These are phyloP conservation scores for Periplaneta americana DNA, from an alignment of 1,140 invertebrate species.

Conservation along the genomic window DNA sequence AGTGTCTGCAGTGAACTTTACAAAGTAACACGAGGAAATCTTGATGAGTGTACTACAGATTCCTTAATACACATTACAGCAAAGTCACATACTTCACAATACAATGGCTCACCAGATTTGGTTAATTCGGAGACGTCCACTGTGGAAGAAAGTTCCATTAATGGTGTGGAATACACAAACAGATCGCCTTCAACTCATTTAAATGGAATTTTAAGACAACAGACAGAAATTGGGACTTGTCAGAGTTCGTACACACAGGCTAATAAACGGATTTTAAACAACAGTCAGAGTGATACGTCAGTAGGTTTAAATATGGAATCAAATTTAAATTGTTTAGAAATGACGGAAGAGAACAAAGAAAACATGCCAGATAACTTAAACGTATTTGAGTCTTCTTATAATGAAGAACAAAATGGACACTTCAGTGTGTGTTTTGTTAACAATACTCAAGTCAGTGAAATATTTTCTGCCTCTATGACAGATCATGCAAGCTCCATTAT, in stretches of 20 bases:
- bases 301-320: not conserved
- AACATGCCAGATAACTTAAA: not conserved
- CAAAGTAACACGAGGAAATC: not conserved
- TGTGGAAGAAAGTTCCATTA: not conserved
- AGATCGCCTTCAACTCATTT: not conserved
- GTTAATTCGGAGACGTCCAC: not conserved
- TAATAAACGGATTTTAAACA: not conserved
- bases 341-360: not conserved
- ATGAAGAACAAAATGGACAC: not conserved
- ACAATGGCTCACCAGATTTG: not conserved
- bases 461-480: not conserved
- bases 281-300: not conserved
- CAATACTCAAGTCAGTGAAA: not conserved
- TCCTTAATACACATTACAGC: not conserved
- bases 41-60: not conserved
- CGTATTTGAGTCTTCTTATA: not conserved
- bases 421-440: not conserved
- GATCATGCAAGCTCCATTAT: not conserved
- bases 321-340: not conserved
- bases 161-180: not conserved
- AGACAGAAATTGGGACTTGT: not conserved
- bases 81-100: not conserved
- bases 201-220: not conserved
- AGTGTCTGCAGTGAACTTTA: not conserved
- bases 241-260: not conserved